These are phyloP conservation scores for Sepiola atlantica DNA, from an alignment of 2,888 invertebrate genomes.

Conservation along the genomic window DNA sequence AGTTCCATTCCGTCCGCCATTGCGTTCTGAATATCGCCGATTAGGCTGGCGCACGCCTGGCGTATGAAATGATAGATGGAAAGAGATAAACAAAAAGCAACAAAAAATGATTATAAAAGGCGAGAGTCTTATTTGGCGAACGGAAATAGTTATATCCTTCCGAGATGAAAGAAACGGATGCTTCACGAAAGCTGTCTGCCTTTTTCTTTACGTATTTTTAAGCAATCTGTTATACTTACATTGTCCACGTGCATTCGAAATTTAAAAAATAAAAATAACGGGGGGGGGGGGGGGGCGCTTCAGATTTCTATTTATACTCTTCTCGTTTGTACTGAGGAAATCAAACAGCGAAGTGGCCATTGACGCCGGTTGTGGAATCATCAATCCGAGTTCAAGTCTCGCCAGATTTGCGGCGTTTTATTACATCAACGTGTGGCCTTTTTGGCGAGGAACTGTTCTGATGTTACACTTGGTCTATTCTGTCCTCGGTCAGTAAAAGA, in stretches of 20 bases:
- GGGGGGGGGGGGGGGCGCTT: no score
- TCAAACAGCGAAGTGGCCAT: no score
- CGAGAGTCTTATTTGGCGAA: neutral
- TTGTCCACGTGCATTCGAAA: neutral
- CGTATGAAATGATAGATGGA: constrained; percentile 2
- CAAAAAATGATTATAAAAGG: neutral
- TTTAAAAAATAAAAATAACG: neutral
- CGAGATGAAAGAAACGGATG: neutral
- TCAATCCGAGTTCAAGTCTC: no score
- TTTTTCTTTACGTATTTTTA: neutral
- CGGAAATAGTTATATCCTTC: neutral
- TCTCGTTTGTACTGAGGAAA: no score
- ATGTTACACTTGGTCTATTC: no score
- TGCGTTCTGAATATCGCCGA: neutral
- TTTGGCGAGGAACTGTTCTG: no score
- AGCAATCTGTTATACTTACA: neutral
- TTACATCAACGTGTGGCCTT: no score
- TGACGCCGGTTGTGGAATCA: no score
- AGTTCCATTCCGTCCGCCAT: neutral
- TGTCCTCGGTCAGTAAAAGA: no score
- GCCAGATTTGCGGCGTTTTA: no score
- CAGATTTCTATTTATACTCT: no score
- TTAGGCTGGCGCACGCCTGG: neutral
- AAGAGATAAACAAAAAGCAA: neutral
- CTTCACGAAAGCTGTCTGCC: neutral